A percentile compares a stretch with the other conserved stretches of the same genome.
Conservation (phyloP, 2,113 vertebrate genomes). For the Nannospalax galili region DNA sequence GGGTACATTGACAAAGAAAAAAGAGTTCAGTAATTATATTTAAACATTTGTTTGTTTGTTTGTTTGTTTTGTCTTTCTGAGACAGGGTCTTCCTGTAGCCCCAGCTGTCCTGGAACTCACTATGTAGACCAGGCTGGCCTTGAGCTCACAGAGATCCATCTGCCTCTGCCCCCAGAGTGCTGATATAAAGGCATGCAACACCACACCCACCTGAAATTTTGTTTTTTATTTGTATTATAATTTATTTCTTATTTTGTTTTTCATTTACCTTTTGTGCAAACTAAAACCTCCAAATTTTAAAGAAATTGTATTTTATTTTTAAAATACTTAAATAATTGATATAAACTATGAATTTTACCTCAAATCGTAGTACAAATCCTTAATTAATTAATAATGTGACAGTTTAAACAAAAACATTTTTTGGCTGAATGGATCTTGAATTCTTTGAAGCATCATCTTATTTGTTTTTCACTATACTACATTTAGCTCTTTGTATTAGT, state of each 20-base stretch:
- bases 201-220: too few species aligned
- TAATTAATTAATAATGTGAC: neutral
- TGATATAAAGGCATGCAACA: too few species aligned
- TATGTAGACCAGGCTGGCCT: too few species aligned
- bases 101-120: too few species aligned
- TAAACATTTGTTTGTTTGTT: neutral
- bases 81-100: too few species aligned
- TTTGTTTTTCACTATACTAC: neutral
- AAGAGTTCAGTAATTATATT: neutral
- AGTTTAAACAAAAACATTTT: neutral
- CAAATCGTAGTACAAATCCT: neutral
- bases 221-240: neutral
- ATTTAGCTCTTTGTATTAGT: neutral
- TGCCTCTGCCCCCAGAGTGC: too few species aligned
- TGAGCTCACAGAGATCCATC: too few species aligned
- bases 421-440: neutral
- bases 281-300: neutral
- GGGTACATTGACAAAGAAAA: neutral
- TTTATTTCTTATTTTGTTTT: neutral
- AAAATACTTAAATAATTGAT: neutral
- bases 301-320: neutral
- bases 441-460: neutral
- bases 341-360: neutral
- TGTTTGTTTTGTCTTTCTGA: too few species aligned
- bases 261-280: neutral